A percentile compares a stretch with the other conserved stretches of the same genome.
Evolutionary conservation across 1,140 invertebrate species (phyloP).

Genomic region (Drosophila lacteicornis): DNA sequence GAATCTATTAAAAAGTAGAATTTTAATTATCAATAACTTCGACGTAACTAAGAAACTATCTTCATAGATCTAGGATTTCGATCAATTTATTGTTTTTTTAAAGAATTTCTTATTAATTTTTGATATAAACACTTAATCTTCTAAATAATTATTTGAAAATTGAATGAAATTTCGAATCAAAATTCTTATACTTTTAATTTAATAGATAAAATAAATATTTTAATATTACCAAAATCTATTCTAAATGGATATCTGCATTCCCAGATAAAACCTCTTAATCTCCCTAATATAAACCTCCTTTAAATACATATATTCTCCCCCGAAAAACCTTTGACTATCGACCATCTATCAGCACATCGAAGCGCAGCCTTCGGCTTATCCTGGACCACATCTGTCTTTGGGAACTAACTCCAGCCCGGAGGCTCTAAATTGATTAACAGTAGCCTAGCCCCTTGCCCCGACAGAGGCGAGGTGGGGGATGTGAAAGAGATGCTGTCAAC

Average conservation of each 20-base stretch:
- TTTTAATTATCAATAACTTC: too few relatives aligned
- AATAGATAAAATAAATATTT: too few relatives aligned
- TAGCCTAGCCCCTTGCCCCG: conserved; percentile 45
- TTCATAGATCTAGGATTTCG: too few relatives aligned
- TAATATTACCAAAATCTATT: background rate
- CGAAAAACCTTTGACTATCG: conserved; percentile 4
- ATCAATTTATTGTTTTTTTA: too few relatives aligned
- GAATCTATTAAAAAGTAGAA: background rate
- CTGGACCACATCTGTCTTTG: conserved; percentile 58
- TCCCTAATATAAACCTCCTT: background rate
- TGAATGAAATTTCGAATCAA: too few relatives aligned
- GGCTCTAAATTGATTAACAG: conserved; percentile 81
- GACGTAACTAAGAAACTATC: too few relatives aligned
- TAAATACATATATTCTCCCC: background rate
- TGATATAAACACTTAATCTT: too few relatives aligned
- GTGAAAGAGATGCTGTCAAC: conserved; percentile 66
- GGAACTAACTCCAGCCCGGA: conserved; percentile 49
- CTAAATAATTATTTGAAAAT: too few relatives aligned
- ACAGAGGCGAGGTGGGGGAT: background rate
- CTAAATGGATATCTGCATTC: background rate
- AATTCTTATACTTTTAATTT: too few relatives aligned
- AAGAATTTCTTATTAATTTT: too few relatives aligned
- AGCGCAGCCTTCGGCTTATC: conserved; percentile 61
- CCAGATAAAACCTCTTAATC: background rate
- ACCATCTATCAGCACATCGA: conserved; percentile 33